Base-by-base conservation (phyloP, 2,888 invertebrate genomes). In the Limenitis arthemis region DNA sequence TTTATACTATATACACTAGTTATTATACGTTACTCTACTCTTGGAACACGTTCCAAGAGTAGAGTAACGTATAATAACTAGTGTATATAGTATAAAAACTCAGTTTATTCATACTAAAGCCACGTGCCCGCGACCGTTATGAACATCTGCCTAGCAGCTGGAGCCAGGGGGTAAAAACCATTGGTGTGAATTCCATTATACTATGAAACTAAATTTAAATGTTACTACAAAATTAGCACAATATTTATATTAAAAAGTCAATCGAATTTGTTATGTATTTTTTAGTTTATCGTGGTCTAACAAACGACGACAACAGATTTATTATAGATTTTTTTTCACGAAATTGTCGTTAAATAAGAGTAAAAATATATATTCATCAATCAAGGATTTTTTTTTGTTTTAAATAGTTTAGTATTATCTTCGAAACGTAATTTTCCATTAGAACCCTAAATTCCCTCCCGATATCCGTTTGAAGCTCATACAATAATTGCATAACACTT, bases 111-210 rank as follows among this genome's bases (percentile, higher is more conserved):
- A 44, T 33, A 8, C n/a, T 43, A 36, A 28, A 44, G 58, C 58
- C 62, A 67, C 68, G 77, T 79, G 61, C 60, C 54, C 9, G 5
- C 29, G 79, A 82, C 82, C 79, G 82, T 79, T 73, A 69, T 61
- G 9, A 59, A 64, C 82, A 82, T 79, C 82, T 81, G 82, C 65
- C 54, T 12, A 47, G 59, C 82, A 80, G 81, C 79, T 82, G 82
- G 62, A 41, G 7, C 5, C 71, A 75, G 80, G 68, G 71, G 68
- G 49, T 4, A 5, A 4, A 42, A 58, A 60, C 60, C 30, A 53
- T 54, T 53, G 33, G 5, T 28, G 36, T 4, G 20, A 3, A 20
- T 20, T 20, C 20, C 20, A 20, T 20, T 20, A 20, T 20, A 20
- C 20, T 1, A 20, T 20, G 20, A 20, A 20, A 20, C 20, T 20